Base-by-base conservation (phyloP, 2,888 invertebrate genomes). In the Latrodectus elegans region DNA sequence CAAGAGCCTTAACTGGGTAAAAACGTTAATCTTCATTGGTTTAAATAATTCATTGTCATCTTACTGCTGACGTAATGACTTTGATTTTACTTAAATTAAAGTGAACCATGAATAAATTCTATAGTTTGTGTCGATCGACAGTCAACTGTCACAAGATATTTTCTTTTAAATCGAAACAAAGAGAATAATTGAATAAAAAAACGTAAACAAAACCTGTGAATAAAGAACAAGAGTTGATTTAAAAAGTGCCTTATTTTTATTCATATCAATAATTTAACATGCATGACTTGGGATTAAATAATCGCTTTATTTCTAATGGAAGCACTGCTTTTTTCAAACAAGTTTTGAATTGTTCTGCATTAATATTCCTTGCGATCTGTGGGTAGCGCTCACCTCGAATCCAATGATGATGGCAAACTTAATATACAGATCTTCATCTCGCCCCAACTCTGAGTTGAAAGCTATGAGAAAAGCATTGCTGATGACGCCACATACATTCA, bases 401-500 rank as follows among this genome's bases (percentile, higher is more conserved):
- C 91, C 91, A 73, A 92, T 91, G 72, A 92, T 92, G 78, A 92
- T 90, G 90, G 91, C 91, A 9, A 92, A 91, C 80, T 92, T 80
- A 17, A 84, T 72, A 4, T 74, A 68, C 15, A 77, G 55, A n/a
- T 80, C 14, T 53, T 68, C 26, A 17, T 77, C 71, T 14, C 81
- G 68, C 9, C 89, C 89, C 14, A 89, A 70, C 68, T 86, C 90
- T 0, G 92, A 92, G 8, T 92, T 93, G 90, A 92, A 93, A 8
- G 92, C 93, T 51, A 93, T 92, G 15, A 93, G 92, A 90, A 93
- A 93, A 11, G 92, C 93, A 90, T 93, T 93, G 70, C 92, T 92
- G 52, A 93, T 91, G 6, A 93, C 93, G 8, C 93, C 93, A 77
- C 91, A 91, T 71, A 93, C 91, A 86, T 93, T 93, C 49, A 93